Percentiles rank a stretch among this genome's conserved stretches.
phyloP scores from a whole-genome alignment of 2,797 vertebrate genomes.

The Picus viridis region DNA sequence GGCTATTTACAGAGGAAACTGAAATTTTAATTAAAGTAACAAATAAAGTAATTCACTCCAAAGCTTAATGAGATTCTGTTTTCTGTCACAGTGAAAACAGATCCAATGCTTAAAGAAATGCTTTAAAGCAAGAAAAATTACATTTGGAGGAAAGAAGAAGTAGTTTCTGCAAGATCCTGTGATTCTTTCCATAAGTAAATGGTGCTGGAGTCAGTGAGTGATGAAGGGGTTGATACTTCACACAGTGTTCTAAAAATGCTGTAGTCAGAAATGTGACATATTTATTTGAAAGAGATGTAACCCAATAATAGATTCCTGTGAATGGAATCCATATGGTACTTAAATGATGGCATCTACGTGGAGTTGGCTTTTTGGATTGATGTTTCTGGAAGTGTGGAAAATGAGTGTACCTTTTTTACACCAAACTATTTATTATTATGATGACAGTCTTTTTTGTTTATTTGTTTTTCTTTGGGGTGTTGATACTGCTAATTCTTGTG shows the following conservation, averaged over 20 bases:
- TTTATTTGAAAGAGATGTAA: conserved; percentile 25
- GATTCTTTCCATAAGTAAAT: neutral
- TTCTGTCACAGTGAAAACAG: conserved; percentile 3
- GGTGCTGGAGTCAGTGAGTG: neutral
- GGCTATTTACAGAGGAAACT: conserved; percentile 71
- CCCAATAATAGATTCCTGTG: conserved; percentile 2
- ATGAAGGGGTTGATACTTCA: neutral
- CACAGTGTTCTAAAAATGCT: neutral
- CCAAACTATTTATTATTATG: neutral
- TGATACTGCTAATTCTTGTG: neutral
- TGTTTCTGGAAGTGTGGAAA: neutral
- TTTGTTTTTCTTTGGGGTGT: neutral
- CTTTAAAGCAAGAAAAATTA: conserved; percentile 30
- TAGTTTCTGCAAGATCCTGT: neutral
- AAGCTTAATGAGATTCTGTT: conserved; percentile 35
- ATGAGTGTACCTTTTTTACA: neutral
- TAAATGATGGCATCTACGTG: neutral
- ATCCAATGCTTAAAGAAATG: conserved; percentile 10
- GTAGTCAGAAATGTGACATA: neutral
- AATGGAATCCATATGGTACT: neutral
- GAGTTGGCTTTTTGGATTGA: neutral
- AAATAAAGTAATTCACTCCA: conserved; percentile 64
- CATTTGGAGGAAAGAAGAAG: conserved; percentile 6
- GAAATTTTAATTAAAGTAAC: conserved; percentile 76
- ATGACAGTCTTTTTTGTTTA: neutral